Base-by-base conservation (phyloP, 1,140 invertebrate genomes). In the Bombus superbus region DNA sequence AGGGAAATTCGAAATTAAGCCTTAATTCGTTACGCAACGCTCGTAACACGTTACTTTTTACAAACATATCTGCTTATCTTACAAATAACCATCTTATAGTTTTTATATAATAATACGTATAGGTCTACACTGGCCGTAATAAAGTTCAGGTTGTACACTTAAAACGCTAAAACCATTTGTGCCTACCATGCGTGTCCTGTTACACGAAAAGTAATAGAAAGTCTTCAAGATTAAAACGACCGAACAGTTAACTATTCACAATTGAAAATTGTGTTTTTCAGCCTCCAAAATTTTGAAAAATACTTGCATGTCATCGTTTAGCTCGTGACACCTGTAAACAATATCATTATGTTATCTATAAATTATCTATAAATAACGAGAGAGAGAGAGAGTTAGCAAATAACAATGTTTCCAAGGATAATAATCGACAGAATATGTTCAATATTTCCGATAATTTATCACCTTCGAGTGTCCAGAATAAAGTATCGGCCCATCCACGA, bases 381-480 rank as follows among this genome's bases (percentile, higher is more conserved):
- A 62, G 28, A 59, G 10, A 28, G 53, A 57, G 57, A 59, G 10
- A 62, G 2, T n/a, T 62, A 62, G 10, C 59, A n/a, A 62, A n/a
- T 62, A n/a, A 8, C 47, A 53, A 53, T 53, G 22, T 53, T 53
- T 22, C 5, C 0, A 53, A 8, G 6, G 1, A 53, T 53, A 53
- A 53, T 53, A 53, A 53, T 53, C 18, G 47, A 22, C 47, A 53
- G 2, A 66, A 32, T 32, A 66, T 66, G 15, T 66, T 10, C 13
- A n/a, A 77, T 73, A 35, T 22, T 44, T 22, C 47, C 3, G 22
- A 25, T 28, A 35, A 18, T 64, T 22, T 2, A 40, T 66, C 89
- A 94, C 95, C 92, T 94, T 95, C 0, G 95, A 95, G 69, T 94
- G 93, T 47, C 93, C 94, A n/a, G 91, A 78, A 69, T 95, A 93